Percentiles rank a stretch among this genome's conserved stretches.
Conservation (phyloP, 2,888 invertebrate genomes). For the Amiota minor region DNA sequence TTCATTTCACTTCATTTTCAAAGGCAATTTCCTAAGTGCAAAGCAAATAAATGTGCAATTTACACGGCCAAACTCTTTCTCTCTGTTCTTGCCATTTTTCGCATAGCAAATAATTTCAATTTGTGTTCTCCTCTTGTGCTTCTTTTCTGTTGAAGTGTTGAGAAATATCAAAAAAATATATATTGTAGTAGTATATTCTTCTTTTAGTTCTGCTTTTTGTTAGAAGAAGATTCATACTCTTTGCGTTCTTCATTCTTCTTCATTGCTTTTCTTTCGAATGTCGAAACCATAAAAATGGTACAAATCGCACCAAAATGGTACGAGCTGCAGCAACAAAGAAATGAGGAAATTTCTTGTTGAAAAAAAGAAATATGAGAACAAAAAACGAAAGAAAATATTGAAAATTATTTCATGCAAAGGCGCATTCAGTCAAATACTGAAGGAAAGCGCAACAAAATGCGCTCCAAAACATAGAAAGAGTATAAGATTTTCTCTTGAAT, state of each 20-base stretch:
- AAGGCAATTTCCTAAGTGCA: conserved; percentile 26
- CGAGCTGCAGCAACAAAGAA: neutral
- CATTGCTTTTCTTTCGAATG: too few species aligned
- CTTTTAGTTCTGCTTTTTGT: too few species aligned
- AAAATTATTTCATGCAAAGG: conserved; percentile 42
- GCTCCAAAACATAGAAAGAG: neutral
- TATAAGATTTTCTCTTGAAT: too few species aligned
- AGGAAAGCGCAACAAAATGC: conserved; percentile 11
- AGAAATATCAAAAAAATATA: too few species aligned
- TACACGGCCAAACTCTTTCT: conserved; percentile 22
- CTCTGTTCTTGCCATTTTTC: conserved; percentile 1
- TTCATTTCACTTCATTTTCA: neutral
- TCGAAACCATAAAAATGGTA: neutral
- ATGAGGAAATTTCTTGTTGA: neutral
- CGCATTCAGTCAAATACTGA: conserved; percentile 36
- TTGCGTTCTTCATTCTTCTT: neutral
- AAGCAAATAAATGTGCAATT: conserved; percentile 27
- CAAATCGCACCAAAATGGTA: too few species aligned
- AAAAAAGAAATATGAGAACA: neutral
- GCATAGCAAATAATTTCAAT: conserved; percentile 14
- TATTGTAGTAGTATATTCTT: too few species aligned
- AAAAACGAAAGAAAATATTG: too few species aligned
- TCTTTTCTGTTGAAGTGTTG: neutral
- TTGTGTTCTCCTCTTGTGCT: neutral
- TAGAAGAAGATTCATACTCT: neutral